Percentiles rank a stretch among this genome's conserved stretches.
phyloP scores from a whole-genome alignment of 2,113 vertebrate species.

The Tupaia tana region DNA sequence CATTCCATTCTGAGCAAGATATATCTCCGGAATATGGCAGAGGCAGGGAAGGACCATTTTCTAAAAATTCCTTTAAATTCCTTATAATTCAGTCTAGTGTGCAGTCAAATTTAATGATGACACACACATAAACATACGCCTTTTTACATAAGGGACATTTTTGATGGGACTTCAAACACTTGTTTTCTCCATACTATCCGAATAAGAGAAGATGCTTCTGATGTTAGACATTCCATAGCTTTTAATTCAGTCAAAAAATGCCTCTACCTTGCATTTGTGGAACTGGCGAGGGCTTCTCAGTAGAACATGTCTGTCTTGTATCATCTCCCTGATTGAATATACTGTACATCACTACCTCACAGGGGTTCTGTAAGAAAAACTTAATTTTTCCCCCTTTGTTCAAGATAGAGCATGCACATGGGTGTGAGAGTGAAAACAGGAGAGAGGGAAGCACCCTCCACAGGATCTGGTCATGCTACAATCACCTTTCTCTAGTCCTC shows the following conservation, averaged over 20 bases:
- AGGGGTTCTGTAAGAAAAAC: constrained; percentile 5
- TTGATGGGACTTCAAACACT: constrained; percentile 41
- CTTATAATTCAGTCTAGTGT: not conserved
- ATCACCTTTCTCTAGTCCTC: too few relatives aligned
- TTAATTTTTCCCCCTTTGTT: too few relatives aligned
- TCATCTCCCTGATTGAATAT: not conserved
- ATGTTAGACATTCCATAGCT: not conserved
- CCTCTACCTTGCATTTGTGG: not conserved
- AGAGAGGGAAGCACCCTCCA: too few relatives aligned
- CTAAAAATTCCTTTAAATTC: constrained; percentile 29
- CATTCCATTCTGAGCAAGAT: not conserved
- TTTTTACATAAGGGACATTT: constrained; percentile 32
- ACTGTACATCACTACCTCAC: not conserved
- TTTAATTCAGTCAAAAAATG: constrained; percentile 15
- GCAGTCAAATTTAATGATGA: not conserved
- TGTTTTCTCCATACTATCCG: not conserved
- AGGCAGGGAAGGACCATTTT: not conserved
- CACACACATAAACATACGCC: not conserved
- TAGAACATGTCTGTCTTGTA: not conserved
- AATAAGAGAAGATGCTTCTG: constrained; percentile 17
- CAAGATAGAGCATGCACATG: too few relatives aligned
- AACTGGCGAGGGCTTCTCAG: not conserved
- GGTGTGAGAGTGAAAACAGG: too few relatives aligned
- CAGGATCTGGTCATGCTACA: too few relatives aligned
- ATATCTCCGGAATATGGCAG: not conserved